Evolutionary conservation across 2,113 vertebrate genomes (phyloP), one percentile per base, ranked within the genome.

Genomic region (Ctenodactylus gundi): DNA sequence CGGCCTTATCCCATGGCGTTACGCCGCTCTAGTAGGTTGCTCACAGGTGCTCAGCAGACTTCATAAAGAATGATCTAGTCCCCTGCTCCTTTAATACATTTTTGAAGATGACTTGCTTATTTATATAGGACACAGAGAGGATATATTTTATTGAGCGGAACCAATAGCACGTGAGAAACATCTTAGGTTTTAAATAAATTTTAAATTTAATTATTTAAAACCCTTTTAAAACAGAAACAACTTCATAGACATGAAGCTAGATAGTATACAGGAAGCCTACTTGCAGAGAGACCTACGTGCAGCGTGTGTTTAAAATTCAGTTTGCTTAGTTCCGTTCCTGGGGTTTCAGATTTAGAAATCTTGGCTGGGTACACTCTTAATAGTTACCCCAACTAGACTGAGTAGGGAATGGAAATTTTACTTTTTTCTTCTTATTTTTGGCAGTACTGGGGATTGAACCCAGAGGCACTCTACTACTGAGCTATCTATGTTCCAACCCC

Each of bases 211-310:
- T 53, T 76, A 10, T 72, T 72, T 81, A 31, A 89, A 92, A 36
- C 3, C 1, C 29, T 81, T 86, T 95, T 81, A 90, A 85, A 44
- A 49, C n/a, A 8, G 64, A 76, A 92, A 58, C 64, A n/a, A 72
- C 81, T 92, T 93, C 39, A 73, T 72, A 27, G 17, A 80, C 81
- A 60, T 76, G 85, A 88, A 92, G 41, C 72, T 29, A 85, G 90
- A 49, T 31, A 15, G 27, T 21, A 12, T 39, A 3, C 46, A 13
- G 17, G 80, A 64, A 68, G n/a, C n/a, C n/a, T n/a, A n/a, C n/a
- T n/a, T n/a, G n/a, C n/a, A n/a, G n/a, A n/a, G n/a, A 78, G 55
- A 55, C 36, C 41, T 34, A 73, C 73, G 44, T 92, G 34, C 53
- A 20, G 55, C 34, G n/a, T 73, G 44, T 83, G 53, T 91, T 86